Evolutionary conservation across 2,888 invertebrate species (phyloP).

Genomic region (Eurytoma adleriae): DNA sequence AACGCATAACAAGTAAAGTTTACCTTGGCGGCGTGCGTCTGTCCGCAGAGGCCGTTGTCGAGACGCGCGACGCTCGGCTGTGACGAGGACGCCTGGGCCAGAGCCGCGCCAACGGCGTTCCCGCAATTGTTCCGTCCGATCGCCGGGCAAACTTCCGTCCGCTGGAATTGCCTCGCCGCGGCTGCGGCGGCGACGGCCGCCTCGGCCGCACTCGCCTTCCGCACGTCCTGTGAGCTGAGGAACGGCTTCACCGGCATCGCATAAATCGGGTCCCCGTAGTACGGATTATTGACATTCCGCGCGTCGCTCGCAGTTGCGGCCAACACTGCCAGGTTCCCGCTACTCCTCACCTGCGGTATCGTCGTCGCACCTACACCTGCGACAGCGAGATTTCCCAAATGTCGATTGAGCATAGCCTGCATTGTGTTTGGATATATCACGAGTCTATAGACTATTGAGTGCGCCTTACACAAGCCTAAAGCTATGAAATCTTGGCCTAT

Average conservation of each 20-base stretch:
- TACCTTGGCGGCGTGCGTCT: constrained; percentile 21
- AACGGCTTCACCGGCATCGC: constrained; percentile 73
- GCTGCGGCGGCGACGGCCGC: constrained; percentile 66
- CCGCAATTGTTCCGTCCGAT: constrained; percentile 20
- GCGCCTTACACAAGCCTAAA: no score
- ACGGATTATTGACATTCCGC: constrained; percentile 59
- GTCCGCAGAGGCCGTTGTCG: constrained; percentile 23
- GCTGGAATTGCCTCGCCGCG: constrained; percentile 60
- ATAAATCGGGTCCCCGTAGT: constrained; percentile 71
- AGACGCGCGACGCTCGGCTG: constrained; percentile 15
- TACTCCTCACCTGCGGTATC: constrained; percentile 66
- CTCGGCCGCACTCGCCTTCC: constrained; percentile 56
- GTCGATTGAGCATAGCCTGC: no score
- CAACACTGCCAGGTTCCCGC: constrained; percentile 63
- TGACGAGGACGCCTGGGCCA: background rate
- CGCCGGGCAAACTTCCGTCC: constrained; percentile 1
- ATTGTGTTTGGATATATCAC: no score
- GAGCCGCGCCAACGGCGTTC: background rate
- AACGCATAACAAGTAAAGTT: constrained; percentile 12
- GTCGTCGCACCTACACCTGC: constrained; percentile 38
- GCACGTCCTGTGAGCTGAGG: constrained; percentile 71
- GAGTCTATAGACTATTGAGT: no score
- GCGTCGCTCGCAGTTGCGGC: constrained; percentile 51
- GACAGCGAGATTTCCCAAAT: background rate
- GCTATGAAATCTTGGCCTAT: no score